Evolutionary conservation across 1,140 invertebrate genomes (phyloP).

Genomic region (Archegozetes longisetosus): DNA sequence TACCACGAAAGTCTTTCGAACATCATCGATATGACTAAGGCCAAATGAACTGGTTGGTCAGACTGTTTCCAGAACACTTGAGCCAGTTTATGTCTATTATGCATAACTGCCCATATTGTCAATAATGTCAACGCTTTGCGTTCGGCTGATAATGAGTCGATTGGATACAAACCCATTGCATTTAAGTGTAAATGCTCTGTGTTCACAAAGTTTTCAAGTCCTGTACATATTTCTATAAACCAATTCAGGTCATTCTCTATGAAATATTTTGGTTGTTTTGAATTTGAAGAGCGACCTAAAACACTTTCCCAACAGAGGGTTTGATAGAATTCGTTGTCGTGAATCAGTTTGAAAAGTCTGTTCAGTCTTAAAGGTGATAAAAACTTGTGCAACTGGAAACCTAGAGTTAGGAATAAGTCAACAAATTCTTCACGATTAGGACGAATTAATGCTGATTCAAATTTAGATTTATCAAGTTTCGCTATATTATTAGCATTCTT

Average conservation of each 20-base stretch:
- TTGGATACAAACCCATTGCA: constrained; percentile 23
- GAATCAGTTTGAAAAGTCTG: constrained; percentile 29
- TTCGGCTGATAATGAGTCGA: constrained; percentile 27
- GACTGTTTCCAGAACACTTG: constrained; percentile 32
- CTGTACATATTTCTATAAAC: constrained; percentile 25
- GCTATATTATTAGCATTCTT: constrained; percentile 24
- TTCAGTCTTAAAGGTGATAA: constrained; percentile 27
- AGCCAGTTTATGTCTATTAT: constrained; percentile 25
- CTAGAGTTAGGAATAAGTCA: constrained; percentile 31
- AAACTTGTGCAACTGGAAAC: constrained; percentile 30
- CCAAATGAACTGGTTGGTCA: constrained; percentile 32
- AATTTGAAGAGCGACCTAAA: constrained; percentile 25
- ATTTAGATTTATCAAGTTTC: constrained; percentile 30
- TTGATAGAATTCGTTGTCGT: constrained; percentile 32
- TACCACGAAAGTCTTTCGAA: constrained; percentile 23
- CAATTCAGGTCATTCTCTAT: constrained; percentile 24
- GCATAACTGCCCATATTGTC: constrained; percentile 29
- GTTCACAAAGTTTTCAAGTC: constrained; percentile 28
- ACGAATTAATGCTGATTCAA: constrained; percentile 29
- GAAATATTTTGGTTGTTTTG: constrained; percentile 19
- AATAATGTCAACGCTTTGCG: constrained; percentile 24
- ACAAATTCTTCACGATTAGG: constrained; percentile 32
- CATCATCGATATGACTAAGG: constrained; percentile 28
- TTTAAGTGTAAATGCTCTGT: constrained; percentile 28
- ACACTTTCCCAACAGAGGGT: constrained; percentile 29